Evolutionary conservation across 2,888 invertebrate genomes (phyloP).

Genomic region (Caenorhabditis angaria): DNA sequence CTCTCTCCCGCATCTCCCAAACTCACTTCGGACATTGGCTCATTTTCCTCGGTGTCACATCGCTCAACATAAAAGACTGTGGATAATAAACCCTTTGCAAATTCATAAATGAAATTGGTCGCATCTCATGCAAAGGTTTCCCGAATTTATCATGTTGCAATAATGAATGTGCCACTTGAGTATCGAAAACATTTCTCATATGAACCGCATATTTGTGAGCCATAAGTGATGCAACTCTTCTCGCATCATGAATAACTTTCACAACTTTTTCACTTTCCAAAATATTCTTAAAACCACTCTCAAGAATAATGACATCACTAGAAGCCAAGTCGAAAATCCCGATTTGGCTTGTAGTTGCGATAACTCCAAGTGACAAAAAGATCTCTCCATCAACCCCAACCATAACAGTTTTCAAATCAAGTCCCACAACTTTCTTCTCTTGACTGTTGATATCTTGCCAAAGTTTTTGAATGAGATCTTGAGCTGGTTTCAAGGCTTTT

Average conservation of each 20-base stretch:
- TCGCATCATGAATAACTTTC: constrained; percentile 70
- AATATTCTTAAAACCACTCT: constrained; percentile 67
- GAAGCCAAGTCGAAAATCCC: constrained; percentile 70
- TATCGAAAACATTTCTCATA: constrained; percentile 70
- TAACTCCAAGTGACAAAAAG: constrained; percentile 82
- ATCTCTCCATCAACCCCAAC: constrained; percentile 82
- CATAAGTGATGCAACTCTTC: constrained; percentile 61
- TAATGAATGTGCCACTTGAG: constrained; percentile 85
- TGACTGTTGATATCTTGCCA: constrained; percentile 58
- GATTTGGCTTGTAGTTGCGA: constrained; percentile 76
- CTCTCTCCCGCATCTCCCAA: too few relatives aligned
- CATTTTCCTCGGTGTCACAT: constrained; percentile 84
- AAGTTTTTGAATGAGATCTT: constrained; percentile 62
- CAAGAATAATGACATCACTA: constrained; percentile 66
- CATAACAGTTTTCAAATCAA: constrained; percentile 93
- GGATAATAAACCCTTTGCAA: constrained; percentile 75
- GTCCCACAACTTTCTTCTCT: constrained; percentile 77
- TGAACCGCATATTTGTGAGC: constrained; percentile 67
- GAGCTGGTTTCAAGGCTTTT: constrained; percentile 68
- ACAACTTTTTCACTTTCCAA: constrained; percentile 63
- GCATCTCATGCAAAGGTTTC: constrained; percentile 91
- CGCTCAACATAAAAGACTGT: constrained; percentile 85
- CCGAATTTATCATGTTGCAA: constrained; percentile 88
- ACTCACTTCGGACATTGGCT: constrained; percentile 64
- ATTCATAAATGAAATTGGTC: constrained; percentile 89